Base-by-base conservation (phyloP, 2,113 vertebrate genomes). In the Ascaphus truei region DNA sequence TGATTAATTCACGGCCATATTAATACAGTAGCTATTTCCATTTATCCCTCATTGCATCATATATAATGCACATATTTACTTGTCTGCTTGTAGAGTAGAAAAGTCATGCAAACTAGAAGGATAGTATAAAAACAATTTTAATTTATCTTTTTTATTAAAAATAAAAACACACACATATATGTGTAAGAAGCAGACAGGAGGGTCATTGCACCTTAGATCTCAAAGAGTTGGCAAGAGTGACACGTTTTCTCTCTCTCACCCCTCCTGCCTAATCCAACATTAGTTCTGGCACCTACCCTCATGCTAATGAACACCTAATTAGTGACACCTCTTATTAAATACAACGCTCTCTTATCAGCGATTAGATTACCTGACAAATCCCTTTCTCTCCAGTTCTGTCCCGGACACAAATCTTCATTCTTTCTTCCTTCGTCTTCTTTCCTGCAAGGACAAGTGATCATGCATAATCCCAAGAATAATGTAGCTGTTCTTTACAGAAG, bases 391-490 rank as follows among this genome's bases (percentile, higher is more conserved):
- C 86, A 87, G 77, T 80, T 83, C 76, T 80, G 83, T 77, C 84
- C 83, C 80, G 87, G n/a, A 81, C 83, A 84, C 85, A 79, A 78
- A 74, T 85, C 83, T 90, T 84, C 86, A 80, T 82, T 81, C 76
- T 72, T 76, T 82, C 81, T 84, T 78, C 75, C 72, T 82, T 82
- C 30, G 18, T 83, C 84, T 81, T 85, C 81, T 83, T 82, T 84
- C 86, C 88, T 90, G 83, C 75, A 85, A 76, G 80, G 77, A 83
- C 81, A 86, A 82, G 83, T 87, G 86, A 92, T 92, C 89, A 87
- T 26, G 75, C 80, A 83, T 91, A 94, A 94, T 95, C 92, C 91
- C 86, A 77, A 81, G 86, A 92, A 94, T 92, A 87, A 92, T 91
- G 91, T 88, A 87, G 82, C 72, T 84, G 80, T 90, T 89, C 90